Evolutionary conservation across 2,797 vertebrate species (phyloP), one percentile per base, ranked within the genome.

Genomic region (Crax fasciolata): DNA sequence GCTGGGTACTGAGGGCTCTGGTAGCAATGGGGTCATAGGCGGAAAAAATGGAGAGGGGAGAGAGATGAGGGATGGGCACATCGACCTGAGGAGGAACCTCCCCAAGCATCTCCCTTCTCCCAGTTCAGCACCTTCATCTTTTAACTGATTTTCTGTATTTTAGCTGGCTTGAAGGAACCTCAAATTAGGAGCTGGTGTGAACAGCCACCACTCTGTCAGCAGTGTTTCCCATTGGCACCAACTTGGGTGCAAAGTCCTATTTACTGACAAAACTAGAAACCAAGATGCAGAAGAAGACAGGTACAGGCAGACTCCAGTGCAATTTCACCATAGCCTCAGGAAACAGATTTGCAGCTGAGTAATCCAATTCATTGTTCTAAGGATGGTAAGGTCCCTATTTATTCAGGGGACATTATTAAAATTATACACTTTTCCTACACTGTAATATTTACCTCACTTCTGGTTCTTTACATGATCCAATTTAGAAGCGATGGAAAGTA

Each of bases 381-480:
- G 70, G 35, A 68, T 76, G 44, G 17, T 15, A 92, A 0, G 2
- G 19, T 13, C 43, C 24, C 4, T 2, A 28, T 87, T 80, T 93
- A 81, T 91, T 84, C 55, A 79, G 28, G 11, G 65, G 11, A 81
- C 15, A 16, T 87, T 65, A 92, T 58, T 89, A 81, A 89, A 80
- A 81, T 23, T 24, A 21, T 14, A 65, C 4, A 32, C 11, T 73
- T 86, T 44, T 66, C 17, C 54, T 49, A 48, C 13, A 13, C 39
- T 49, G 11, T 25, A 27, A 19, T 48, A 70, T 84, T 89, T 76
- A 79, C 49, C 18, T 73, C 3, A 1, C 43, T 65, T 81, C 46
- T 73, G 7, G 19, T 85, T 86, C 66, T 67, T 91, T 65, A 55
- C 11, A 13, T 35, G 25, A 72, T 61, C 84, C 71, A 28, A 84